Evolutionary conservation across 2,797 vertebrate genomes (phyloP).

Genomic region (Trachops cirrhosus): DNA sequence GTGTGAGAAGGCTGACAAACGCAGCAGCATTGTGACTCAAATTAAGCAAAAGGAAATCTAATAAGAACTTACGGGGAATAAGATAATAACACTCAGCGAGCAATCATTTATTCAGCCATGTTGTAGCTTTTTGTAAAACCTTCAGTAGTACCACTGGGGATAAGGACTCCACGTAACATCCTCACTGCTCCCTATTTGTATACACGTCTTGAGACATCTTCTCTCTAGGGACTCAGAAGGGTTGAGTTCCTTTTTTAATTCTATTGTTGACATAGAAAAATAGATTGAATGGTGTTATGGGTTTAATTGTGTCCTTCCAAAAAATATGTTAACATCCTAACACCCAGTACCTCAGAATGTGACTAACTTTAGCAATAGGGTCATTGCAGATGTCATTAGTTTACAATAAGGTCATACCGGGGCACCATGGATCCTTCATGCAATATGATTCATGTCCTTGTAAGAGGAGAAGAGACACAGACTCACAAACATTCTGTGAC

Average conservation of each 20-base stretch:
- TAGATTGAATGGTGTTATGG: neutral
- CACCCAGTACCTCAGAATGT: neutral
- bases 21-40: neutral
- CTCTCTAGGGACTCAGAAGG: neutral
- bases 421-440: neutral
- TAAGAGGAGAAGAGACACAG: neutral
- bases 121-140: neutral
- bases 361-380: neutral
- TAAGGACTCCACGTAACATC: neutral
- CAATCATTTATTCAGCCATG: neutral
- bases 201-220: neutral
- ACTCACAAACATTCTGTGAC: too few species aligned
- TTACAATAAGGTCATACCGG: neutral
- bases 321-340: neutral
- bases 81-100: neutral
- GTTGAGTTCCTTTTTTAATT: neutral
- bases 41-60: neutral
- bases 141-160: neutral
- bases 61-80: neutral
- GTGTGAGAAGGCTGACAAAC: neutral
- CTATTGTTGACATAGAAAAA: neutral
- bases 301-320: neutral
- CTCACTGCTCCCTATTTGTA: neutral
- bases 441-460: neutral
- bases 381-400: neutral